Base-by-base conservation (phyloP, 2,888 invertebrate species). In the Agrenia bidenticulata region DNA sequence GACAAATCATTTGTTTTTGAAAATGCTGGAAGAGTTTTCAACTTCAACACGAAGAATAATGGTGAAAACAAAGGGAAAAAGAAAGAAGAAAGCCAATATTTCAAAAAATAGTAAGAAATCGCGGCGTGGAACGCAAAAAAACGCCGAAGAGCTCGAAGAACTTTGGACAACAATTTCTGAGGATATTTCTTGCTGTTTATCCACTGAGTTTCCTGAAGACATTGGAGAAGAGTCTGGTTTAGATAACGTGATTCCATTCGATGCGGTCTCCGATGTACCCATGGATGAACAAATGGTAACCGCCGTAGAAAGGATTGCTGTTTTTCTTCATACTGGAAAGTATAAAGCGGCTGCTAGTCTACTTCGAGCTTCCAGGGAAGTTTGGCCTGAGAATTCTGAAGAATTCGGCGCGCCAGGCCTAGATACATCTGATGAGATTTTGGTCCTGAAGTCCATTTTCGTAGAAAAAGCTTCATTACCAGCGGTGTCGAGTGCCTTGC, bases 1-100 rank as follows among this genome's bases (percentile, higher is more conserved):
- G 80, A 91, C 94, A 0, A 88, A 89, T 49, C 94, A 97, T 80
- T 83, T 94, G 67, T 96, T 94, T 80, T 80, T 96, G 66, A 94
- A 92, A 84, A 89, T 95, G 87, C 82, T 97, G 78, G 92, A 95
- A 74, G 78, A 81, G 17, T 73, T 69, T 59, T 54, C 69, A 13
- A 41, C n/a, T 2, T 37, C 54, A n/a, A 67, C 42, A 32, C 79
- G 80, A 66, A 81, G 84, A 2, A 81, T 90, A 41, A 83, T 94
- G 13, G 88, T 92, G 2, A 77, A 78, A 60, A 79, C 75, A 2
- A 77, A 78, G 59, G 80, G 76, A 42, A 69, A 65, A 1, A 77
- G 73, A 42, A 66, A 61, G n/a, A 78, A 69, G 78, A 87, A 7
- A 32, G 11, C 32, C 11, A 45, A 17, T 9, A 19, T 9, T 45